These are phyloP conservation scores for Taenaris catops DNA, from an alignment of 2,888 invertebrate species.

Conservation along the genomic window DNA sequence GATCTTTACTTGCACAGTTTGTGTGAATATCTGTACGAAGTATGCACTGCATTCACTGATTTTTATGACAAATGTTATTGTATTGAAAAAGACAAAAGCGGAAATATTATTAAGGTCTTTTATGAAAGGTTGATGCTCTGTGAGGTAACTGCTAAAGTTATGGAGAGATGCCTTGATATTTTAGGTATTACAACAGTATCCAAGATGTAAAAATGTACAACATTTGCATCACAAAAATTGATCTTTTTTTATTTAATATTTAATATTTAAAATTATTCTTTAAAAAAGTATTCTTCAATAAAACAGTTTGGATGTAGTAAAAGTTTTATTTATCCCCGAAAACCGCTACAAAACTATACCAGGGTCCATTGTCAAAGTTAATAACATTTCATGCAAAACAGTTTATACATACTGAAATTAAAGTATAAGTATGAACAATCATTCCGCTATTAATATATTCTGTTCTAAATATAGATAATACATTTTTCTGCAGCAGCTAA, in stretches of 20 bases:
- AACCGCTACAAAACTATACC: constrained; percentile 77
- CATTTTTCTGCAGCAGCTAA: too few relatives aligned
- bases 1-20: constrained; percentile 92
- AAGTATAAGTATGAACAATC: too few relatives aligned
- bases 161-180: constrained; percentile 93
- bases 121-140: constrained; percentile 93
- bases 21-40: constrained; percentile 97
- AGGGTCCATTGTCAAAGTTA: constrained; percentile 57
- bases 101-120: constrained; percentile 90
- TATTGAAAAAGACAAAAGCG: constrained; percentile 93
- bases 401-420: too few relatives aligned
- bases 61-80: constrained; percentile 99
- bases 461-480: too few relatives aligned
- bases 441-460: too few relatives aligned
- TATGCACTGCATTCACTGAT: constrained; percentile 95
- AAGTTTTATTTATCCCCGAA: constrained; percentile 67
- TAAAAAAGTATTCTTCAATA: constrained; percentile 17
- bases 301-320: constrained; percentile 30
- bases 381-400: too few relatives aligned
- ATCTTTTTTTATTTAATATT: too few relatives aligned
- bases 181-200: constrained; percentile 95
- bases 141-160: constrained; percentile 93
- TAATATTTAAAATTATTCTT: too few relatives aligned
- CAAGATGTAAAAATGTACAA: constrained; percentile 85
- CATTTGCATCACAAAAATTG: constrained; percentile 5